A percentile compares a stretch with the other conserved stretches of the same genome.
Evolutionary conservation across 2,888 invertebrate species (phyloP).

Genomic region (Aspidiotus rigidus): DNA sequence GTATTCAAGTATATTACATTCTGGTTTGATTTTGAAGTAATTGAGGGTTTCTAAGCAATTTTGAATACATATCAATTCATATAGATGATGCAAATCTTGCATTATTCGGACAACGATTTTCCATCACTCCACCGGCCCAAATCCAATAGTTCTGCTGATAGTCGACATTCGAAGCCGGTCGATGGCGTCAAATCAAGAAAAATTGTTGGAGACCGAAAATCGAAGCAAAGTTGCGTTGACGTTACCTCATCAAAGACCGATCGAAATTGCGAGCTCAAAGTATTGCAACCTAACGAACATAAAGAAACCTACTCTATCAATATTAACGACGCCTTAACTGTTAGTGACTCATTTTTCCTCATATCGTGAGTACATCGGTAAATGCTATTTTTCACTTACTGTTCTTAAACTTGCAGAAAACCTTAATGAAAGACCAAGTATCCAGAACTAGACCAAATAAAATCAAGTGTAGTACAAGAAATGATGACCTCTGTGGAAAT

Average conservation of each 20-base stretch:
- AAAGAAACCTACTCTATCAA: constrained; percentile 15
- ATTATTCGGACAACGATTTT: constrained; percentile 23
- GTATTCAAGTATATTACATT: background rate
- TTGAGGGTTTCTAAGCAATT: background rate
- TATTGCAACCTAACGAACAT: constrained; percentile 14
- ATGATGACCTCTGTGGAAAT: constrained; percentile 13
- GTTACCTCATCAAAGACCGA: background rate
- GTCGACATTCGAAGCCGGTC: background rate
- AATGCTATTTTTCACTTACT: no score
- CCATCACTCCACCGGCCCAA: background rate
- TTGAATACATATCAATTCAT: background rate
- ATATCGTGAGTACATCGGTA: background rate
- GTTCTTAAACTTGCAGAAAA: no score
- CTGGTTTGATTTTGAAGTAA: background rate
- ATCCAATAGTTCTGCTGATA: background rate
- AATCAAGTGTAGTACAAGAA: constrained; percentile 1
- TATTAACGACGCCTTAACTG: constrained; percentile 10
- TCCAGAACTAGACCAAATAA: background rate
- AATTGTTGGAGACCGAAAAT: background rate
- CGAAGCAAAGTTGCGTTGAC: no score
- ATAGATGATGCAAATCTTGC: constrained; percentile 1
- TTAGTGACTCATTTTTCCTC: background rate
- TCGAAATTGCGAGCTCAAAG: constrained; percentile 3
- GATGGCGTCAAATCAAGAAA: background rate
- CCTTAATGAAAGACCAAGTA: background rate